Evolutionary conservation across 2,888 invertebrate genomes (phyloP).

Genomic region (Melanotus villosus): DNA sequence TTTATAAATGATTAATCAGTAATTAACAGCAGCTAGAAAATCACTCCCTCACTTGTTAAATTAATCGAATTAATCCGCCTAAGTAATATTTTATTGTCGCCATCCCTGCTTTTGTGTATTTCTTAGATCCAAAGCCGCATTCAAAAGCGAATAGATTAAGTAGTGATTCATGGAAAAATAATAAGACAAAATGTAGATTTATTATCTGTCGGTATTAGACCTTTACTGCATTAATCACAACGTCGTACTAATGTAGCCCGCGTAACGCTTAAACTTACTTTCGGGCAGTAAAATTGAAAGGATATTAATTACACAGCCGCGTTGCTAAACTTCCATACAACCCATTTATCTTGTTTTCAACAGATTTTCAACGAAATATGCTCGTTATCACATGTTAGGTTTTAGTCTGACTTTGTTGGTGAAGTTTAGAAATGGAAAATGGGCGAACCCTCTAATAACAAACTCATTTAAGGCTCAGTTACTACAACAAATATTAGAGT

Average conservation of each 20-base stretch:
- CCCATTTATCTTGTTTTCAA: conserved; percentile 30
- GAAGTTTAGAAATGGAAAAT: neutral
- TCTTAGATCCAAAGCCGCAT: neutral
- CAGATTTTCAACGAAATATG: conserved; percentile 6
- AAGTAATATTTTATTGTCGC: no score
- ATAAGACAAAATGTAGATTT: conserved; percentile 32
- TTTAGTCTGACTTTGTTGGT: neutral
- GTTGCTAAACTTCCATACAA: conserved; percentile 25
- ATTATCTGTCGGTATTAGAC: conserved; percentile 25
- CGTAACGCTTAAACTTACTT: conserved; percentile 14
- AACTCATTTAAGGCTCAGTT: no score
- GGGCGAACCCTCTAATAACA: no score
- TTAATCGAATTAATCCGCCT: no score
- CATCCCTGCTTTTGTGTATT: neutral
- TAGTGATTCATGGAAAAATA: conserved; percentile 25
- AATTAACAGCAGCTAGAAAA: no score
- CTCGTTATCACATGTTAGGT: conserved; percentile 16
- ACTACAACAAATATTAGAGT: no score
- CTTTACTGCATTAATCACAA: conserved; percentile 24
- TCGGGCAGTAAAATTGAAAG: conserved; percentile 36
- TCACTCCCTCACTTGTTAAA: no score
- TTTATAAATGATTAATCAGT: no score
- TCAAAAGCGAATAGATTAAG: conserved; percentile 8
- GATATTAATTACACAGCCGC: conserved; percentile 33
- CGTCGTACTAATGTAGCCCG: conserved; percentile 15